phyloP scores from a whole-genome alignment of 2,797 vertebrate species.

The Melanotaenia trifasciata region DNA sequence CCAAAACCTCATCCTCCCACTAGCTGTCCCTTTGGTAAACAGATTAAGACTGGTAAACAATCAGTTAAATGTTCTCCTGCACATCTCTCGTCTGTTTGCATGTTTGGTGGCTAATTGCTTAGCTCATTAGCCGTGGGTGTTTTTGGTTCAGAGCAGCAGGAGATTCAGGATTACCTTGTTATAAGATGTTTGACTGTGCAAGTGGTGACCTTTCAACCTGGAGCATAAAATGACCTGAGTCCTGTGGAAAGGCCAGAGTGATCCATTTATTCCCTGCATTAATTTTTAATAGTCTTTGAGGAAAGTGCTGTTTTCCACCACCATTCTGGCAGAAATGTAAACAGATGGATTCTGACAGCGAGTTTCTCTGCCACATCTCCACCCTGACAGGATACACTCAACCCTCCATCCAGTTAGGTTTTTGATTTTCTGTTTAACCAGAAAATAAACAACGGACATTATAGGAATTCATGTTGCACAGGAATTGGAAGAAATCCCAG shows the following conservation, averaged over 20 bases:
- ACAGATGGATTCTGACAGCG: conserved; percentile 74
- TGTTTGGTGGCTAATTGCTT: conserved; percentile 2
- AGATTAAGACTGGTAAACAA: conserved; percentile 36
- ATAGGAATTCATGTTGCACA: conserved; percentile 52
- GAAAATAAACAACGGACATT: conserved; percentile 59
- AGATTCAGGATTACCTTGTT: conserved; percentile 50
- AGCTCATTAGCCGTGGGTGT: conserved; percentile 63
- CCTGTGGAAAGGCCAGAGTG: conserved; percentile 35
- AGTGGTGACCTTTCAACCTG: conserved; percentile 52
- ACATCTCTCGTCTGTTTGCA: neutral
- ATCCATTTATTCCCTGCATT: conserved; percentile 58
- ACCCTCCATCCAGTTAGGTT: conserved; percentile 24
- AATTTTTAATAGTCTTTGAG: conserved; percentile 73
- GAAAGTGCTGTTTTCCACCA: conserved; percentile 63
- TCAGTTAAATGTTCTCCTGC: conserved; percentile 29
- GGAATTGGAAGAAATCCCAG: conserved; percentile 49
- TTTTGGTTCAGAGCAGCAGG: no score
- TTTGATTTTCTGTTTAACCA: conserved; percentile 27
- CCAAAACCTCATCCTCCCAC: conserved; percentile 31
- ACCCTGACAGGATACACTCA: conserved; percentile 53
- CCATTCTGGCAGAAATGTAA: conserved; percentile 65
- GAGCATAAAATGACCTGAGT: conserved; percentile 44
- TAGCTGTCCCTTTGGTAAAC: conserved; percentile 23
- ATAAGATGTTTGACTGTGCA: conserved; percentile 35
- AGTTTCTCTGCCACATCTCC: conserved; percentile 49